Base-by-base conservation (phyloP, 1,140 invertebrate species). In the Drosophila lacertosa region DNA sequence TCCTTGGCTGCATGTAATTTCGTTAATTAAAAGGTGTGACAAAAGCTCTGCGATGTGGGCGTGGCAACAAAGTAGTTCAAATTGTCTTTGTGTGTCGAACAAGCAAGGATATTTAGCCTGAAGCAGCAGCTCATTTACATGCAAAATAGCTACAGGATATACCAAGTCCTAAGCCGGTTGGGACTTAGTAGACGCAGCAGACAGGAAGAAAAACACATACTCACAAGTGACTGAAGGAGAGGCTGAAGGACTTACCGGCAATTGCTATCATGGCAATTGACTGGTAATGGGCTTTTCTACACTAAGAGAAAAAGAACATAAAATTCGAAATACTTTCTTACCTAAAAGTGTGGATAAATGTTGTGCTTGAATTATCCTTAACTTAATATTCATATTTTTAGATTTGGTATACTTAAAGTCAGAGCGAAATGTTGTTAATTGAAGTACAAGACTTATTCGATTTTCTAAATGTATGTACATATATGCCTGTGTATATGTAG, bases 11-110 rank as follows among this genome's bases (percentile, higher is more conserved):
- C 51, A 63, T 37, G 57, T 77, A 69, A 88, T 81, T 73, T 70
- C 33, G 40, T 71, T 88, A 86, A 86, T 86, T 88, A 86, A 78
- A 68, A 88, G 81, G 82, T 82, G 62, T 77, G 77, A 71, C 82
- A 59, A 39, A 59, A 35, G 39, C 16, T 32, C 7, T 9, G 39
- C 18, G 10, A 26, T 42, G 51, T 29, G 40, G 33, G 13, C 53
- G 22, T 24, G 32, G 42, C 55, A 58, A 48, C 16, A 16, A 64
- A 63, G 47, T 63, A 39, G 71, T 40, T 83, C 66, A 62, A 75
- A 71, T 78, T 72, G 50, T 55, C 44, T 26, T 26, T n/a, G 18
- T 55, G 11, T 18, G 15, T 20, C 4, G 16, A 11, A 18, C 26
- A 29, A 7, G 51, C 66, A 63, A 47, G 42, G 58, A 72, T 48